Base-by-base conservation (phyloP, 2,113 vertebrate genomes). In the Chitala chitala region DNA sequence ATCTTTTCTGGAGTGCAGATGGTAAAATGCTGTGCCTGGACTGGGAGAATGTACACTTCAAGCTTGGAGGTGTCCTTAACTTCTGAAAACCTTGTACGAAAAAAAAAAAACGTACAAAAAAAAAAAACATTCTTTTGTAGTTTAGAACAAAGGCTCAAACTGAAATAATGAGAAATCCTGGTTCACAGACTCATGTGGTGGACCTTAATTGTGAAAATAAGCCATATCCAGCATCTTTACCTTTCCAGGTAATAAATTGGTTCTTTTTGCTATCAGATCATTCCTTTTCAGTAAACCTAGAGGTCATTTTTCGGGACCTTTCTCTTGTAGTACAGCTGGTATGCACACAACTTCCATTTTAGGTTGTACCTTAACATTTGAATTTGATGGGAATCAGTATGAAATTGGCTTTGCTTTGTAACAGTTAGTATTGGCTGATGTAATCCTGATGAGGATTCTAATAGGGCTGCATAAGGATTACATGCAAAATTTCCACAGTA, bases 231-330 rank as follows among this genome's bases (percentile, higher is more conserved):
- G 22, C 64, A 22, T 13, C 26, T 68, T 68, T 26, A 22, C 20
- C 20, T 13, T 38, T 29, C 48, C 42, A 46, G 64, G 48, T 46
- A 44, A 36, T 68, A 68, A 42, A 68, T 68, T 42, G 26, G 22
- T 42, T 22, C 29, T 26, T 42, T 46, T 68, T 48, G 42, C 46
- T 50, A 53, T 70, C 69, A 53, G n/a, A 53, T 70, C 20, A 70
- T 70, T 24, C 36, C 29, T 33, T 70, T 6, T 70, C 48, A 50
- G 15, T 33, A 33, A 36, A 31, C 22, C 46, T 70, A 17, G 22
- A 9, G 4, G 5, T n/a, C 26, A 15, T n/a, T n/a, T n/a, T n/a
- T n/a, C n/a, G 17, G 26, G 54, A 20, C 5, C 68, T 53, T n/a
- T 26, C 12, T 42, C 38, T 46, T 22, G 22, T 22, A 24, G 12